Evolutionary conservation across 2,113 vertebrate species (phyloP).

Genomic region (Lichenostomus cassidix): DNA sequence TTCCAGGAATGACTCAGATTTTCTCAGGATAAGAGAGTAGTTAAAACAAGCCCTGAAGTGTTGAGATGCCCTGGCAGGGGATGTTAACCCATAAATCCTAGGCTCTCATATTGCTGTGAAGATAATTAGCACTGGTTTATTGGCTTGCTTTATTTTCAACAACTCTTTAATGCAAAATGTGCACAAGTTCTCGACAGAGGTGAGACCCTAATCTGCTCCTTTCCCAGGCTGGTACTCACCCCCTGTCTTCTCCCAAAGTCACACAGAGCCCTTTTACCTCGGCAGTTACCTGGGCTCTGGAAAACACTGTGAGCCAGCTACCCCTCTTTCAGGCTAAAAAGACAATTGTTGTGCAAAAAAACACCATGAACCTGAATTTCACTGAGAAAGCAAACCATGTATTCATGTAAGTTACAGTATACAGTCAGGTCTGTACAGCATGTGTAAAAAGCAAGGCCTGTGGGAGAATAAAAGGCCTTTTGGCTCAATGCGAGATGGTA

Average conservation of each 20-base stretch:
- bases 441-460: background rate
- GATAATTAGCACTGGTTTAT: accelerated
- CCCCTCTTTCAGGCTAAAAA: background rate
- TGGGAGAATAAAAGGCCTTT: background rate
- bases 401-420: background rate
- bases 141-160: background rate
- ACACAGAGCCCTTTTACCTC: background rate
- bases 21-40: background rate
- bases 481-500: background rate
- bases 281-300: background rate
- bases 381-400: background rate
- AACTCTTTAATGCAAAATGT: background rate
- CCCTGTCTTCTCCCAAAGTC: background rate
- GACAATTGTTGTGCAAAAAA: background rate
- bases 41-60: background rate
- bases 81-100: background rate
- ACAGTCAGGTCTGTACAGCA: background rate
- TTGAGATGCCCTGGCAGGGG: background rate
- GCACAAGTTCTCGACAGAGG: background rate
- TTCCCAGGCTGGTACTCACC: background rate
- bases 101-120: background rate
- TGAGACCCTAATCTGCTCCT: background rate
- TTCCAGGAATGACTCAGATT: background rate
- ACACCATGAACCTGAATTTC: background rate
- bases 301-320: background rate